These are phyloP conservation scores for Magallana gigas DNA, from an alignment of 1,140 invertebrate genomes.

Conservation along the genomic window DNA sequence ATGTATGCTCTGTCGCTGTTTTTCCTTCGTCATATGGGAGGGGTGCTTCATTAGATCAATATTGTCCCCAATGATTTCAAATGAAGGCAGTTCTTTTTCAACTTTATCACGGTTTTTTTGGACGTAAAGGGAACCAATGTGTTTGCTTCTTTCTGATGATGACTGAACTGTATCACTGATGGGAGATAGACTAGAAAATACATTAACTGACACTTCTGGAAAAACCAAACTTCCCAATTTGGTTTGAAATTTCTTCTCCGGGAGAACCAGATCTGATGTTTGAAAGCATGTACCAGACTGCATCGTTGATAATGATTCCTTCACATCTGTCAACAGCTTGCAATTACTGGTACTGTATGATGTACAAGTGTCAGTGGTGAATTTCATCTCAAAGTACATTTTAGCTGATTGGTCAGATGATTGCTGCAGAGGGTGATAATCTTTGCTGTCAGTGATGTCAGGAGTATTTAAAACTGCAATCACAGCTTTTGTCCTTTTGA, in stretches of 20 bases:
- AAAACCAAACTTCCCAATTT: neutral
- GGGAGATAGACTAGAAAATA: neutral
- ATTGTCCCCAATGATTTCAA: constrained; percentile 56
- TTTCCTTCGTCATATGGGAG: constrained; percentile 47
- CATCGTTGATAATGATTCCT: neutral
- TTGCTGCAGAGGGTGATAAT: neutral
- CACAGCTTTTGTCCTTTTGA: constrained; percentile 1
- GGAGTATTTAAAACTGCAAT: neutral
- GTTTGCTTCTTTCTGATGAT: neutral
- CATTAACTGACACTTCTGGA: neutral
- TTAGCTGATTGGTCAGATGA: neutral
- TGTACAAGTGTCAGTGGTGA: neutral
- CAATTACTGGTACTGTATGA: neutral
- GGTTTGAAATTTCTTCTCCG: too few species aligned
- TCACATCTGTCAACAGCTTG: neutral
- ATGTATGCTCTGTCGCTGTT: constrained; percentile 47
- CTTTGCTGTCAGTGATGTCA: neutral
- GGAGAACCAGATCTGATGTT: too few species aligned
- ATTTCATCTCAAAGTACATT: neutral
- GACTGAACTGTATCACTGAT: neutral
- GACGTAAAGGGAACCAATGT: neutral
- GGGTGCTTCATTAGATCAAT: constrained; percentile 48
- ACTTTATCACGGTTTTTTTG: neutral
- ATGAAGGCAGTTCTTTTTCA: too few species aligned
- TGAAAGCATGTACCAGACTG: too few species aligned